Evolutionary conservation across 2,797 vertebrate genomes (phyloP).

Genomic region (Poeciliopsis infans): DNA sequence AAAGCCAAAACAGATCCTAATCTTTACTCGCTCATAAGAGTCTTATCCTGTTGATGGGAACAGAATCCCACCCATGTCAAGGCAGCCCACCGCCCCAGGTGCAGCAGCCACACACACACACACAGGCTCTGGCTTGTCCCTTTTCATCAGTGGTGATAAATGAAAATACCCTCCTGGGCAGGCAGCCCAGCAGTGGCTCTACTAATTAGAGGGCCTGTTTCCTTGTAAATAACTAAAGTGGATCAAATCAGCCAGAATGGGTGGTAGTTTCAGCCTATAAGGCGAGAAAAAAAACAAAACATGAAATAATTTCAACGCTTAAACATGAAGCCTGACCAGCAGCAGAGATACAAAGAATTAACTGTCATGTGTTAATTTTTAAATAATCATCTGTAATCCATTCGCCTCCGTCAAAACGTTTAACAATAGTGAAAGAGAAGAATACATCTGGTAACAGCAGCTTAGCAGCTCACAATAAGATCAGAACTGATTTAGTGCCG

Average conservation of each 20-base stretch:
- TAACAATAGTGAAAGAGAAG: conserved; percentile 52
- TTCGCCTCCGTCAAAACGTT: conserved; percentile 36
- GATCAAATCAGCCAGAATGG: conserved; percentile 75
- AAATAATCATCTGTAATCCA: neutral
- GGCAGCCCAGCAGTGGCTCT: conserved; percentile 69
- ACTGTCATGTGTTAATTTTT: conserved; percentile 1
- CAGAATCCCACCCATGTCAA: conserved; percentile 81
- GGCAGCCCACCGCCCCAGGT: conserved; percentile 78
- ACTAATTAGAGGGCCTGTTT: conserved; percentile 78
- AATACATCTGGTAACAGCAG: conserved; percentile 59
- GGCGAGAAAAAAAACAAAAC: conserved; percentile 31
- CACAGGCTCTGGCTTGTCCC: conserved; percentile 75
- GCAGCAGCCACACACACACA: conserved; percentile 65
- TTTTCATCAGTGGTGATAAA: conserved; percentile 72
- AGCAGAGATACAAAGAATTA: neutral
- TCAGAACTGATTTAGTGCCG: conserved; percentile 54
- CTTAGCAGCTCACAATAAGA: conserved; percentile 69
- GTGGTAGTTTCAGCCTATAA: conserved; percentile 46
- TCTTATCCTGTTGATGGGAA: conserved; percentile 84
- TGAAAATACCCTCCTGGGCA: conserved; percentile 77
- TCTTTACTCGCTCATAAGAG: conserved; percentile 79
- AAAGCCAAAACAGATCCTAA: conserved; percentile 73
- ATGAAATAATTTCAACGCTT: neutral
- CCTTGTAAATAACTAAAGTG: conserved; percentile 78
- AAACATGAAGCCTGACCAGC: neutral